Percentiles rank a stretch among this genome's conserved stretches.
phyloP scores from a whole-genome alignment of 2,113 vertebrate species.

The Aegithalos caudatus region DNA sequence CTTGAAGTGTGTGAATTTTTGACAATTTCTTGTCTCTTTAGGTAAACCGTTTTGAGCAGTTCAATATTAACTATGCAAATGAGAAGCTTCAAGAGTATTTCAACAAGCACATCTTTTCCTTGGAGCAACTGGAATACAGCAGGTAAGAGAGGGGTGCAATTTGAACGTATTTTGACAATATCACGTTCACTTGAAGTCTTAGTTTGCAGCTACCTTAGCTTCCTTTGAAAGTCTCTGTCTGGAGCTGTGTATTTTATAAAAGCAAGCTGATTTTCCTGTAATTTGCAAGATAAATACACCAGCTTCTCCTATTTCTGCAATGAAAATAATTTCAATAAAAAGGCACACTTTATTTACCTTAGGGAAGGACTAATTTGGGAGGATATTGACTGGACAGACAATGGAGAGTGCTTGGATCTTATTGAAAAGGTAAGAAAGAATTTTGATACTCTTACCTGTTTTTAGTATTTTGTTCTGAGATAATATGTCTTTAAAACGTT shows the following conservation, averaged over 20 bases:
- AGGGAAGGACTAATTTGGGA: slow-evolving; percentile 95
- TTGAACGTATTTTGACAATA: neutral
- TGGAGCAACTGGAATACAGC: slow-evolving; percentile 97
- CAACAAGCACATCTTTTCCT: slow-evolving; percentile 98
- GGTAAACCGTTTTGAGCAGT: slow-evolving; percentile 98
- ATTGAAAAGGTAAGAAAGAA: slow-evolving; percentile 89
- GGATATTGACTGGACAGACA: slow-evolving; percentile 96
- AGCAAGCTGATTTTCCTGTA: neutral
- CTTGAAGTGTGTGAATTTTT: neutral
- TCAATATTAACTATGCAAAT: slow-evolving; percentile 99
- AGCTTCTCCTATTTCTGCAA: neutral
- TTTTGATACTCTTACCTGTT: neutral
- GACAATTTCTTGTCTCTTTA: slow-evolving; percentile 44
- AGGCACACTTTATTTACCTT: neutral
- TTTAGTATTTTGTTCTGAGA: neutral
- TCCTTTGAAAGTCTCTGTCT: neutral
- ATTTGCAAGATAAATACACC: neutral
- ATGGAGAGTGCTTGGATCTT: slow-evolving; percentile 94
- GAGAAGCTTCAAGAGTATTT: slow-evolving; percentile 99
- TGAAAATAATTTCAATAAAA: neutral
- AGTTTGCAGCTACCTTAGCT: neutral
- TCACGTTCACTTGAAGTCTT: neutral
- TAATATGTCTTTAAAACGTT: neutral
- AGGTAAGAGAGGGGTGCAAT: slow-evolving; percentile 73
- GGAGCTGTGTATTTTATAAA: neutral